A percentile compares a stretch with the other conserved stretches of the same genome.
phyloP scores from a whole-genome alignment of 2,888 invertebrate genomes.

The Lasioglossum lativentre region DNA sequence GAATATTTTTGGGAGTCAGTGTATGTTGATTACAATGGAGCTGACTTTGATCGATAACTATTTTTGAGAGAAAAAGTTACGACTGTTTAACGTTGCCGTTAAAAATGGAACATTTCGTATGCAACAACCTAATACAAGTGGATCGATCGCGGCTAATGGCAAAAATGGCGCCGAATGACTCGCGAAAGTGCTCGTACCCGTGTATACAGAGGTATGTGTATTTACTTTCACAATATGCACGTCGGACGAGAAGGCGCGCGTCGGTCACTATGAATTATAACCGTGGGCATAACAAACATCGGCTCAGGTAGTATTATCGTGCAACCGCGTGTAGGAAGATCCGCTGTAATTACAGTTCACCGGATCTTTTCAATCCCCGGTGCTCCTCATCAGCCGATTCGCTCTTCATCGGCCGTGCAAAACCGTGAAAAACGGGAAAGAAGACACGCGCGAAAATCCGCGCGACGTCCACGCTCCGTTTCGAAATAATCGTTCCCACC shows the following conservation, averaged over 20 bases:
- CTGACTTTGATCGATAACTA: no score
- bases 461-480: constrained; percentile 11
- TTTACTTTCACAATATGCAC: constrained; percentile 47
- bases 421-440: neutral
- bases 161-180: constrained; percentile 38
- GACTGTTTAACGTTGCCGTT: no score
- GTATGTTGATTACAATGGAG: no score
- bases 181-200: constrained; percentile 21
- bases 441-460: neutral
- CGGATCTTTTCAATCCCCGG: constrained; percentile 38
- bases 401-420: neutral
- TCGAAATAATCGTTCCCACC: constrained; percentile 23
- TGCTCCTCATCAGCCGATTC: constrained; percentile 3
- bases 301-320: constrained; percentile 34
- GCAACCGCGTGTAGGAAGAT: constrained; percentile 51
- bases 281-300: constrained; percentile 54
- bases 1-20: no score
- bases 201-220: constrained; percentile 17
- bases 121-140: no score
- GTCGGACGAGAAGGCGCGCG: constrained; percentile 14
- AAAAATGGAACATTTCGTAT: no score
- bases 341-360: constrained; percentile 47
- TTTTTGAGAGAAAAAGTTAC: no score
- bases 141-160: constrained; percentile 27
- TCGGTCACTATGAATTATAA: constrained; percentile 53